These are phyloP conservation scores for Parapristionchus giblindavisi DNA, from an alignment of 2,888 invertebrate genomes.

Conservation along the genomic window DNA sequence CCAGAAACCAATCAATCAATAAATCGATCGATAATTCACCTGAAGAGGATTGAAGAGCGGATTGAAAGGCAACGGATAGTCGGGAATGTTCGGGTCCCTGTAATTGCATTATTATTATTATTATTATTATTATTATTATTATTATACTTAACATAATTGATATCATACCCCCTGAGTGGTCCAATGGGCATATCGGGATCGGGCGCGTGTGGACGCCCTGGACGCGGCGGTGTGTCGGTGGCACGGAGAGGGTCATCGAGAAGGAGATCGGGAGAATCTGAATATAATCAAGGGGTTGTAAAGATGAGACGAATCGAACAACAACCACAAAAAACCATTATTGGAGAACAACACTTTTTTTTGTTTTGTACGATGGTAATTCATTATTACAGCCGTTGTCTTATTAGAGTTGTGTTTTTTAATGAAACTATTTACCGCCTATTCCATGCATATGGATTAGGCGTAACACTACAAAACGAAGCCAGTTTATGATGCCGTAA, in stretches of 20 bases:
- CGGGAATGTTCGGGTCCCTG: slow-evolving; percentile 31
- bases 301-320: too few relatives aligned
- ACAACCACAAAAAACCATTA: too few relatives aligned
- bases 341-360: too few relatives aligned
- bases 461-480: too few relatives aligned
- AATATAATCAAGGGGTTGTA: too few relatives aligned
- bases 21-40: background rate
- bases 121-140: background rate
- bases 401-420: too few relatives aligned
- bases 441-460: too few relatives aligned
- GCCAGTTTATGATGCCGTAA: too few relatives aligned
- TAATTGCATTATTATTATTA: background rate
- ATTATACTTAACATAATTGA: background rate
- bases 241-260: background rate
- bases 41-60: slow-evolving; percentile 23
- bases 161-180: slow-evolving; percentile 12
- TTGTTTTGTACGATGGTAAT: too few relatives aligned
- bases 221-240: slow-evolving; percentile 11
- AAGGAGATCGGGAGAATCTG: slow-evolving; percentile 27
- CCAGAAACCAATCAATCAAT: too few relatives aligned
- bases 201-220: slow-evolving; percentile 25
- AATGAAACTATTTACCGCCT: too few relatives aligned
- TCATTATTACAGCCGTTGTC: too few relatives aligned
- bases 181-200: slow-evolving; percentile 23
- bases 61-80: slow-evolving; percentile 13